A percentile compares a stretch with the other conserved stretches of the same genome.
Evolutionary conservation across 2,888 invertebrate species (phyloP).

Genomic region (Callosobruchus maculatus): DNA sequence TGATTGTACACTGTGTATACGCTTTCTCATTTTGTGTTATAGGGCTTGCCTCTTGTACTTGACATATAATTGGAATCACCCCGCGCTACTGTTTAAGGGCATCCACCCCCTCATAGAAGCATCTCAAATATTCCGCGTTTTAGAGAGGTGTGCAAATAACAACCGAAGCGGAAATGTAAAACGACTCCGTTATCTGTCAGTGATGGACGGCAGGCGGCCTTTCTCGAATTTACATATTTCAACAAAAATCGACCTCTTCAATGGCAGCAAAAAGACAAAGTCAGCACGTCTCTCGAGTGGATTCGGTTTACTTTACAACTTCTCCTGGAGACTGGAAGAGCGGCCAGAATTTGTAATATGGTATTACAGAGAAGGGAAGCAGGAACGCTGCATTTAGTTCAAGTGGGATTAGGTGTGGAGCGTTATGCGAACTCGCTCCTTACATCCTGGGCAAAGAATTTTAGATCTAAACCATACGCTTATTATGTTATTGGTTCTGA

Average conservation of each 20-base stretch:
- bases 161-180: slow-evolving; percentile 3
- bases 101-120: neutral
- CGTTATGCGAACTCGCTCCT: too few relatives aligned
- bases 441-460: too few relatives aligned
- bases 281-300: slow-evolving; percentile 46
- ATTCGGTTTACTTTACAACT: slow-evolving; percentile 37
- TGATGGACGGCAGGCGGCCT: slow-evolving; percentile 38
- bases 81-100: neutral
- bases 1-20: too few relatives aligned
- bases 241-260: slow-evolving; percentile 45
- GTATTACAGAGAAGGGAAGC: neutral
- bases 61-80: neutral
- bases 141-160: slow-evolving; percentile 8
- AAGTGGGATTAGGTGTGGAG: too few relatives aligned
- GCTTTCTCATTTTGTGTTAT: neutral
- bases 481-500: too few relatives aligned
- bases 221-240: slow-evolving; percentile 47
- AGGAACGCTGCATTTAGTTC: neutral
- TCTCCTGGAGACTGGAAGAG: neutral
- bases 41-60: neutral
- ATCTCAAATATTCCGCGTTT: neutral
- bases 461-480: too few relatives aligned
- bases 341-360: neutral
- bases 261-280: slow-evolving; percentile 31
- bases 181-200: slow-evolving; percentile 30